Base-by-base conservation (phyloP, 2,113 vertebrate genomes). In the Nesoenas mayeri region DNA sequence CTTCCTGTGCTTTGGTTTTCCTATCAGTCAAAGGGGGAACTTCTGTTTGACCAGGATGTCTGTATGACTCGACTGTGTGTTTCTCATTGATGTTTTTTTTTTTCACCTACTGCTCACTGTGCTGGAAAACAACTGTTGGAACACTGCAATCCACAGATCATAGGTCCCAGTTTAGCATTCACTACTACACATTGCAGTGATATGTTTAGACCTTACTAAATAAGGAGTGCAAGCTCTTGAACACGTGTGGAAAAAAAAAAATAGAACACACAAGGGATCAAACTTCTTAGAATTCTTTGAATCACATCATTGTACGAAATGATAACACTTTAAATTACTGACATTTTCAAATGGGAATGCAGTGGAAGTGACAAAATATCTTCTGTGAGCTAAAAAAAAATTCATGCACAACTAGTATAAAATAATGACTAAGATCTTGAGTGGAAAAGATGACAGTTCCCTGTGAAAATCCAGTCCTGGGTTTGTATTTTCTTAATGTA, bases 1-100 rank as follows among this genome's bases (percentile, higher is more conserved):
- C 44, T 92, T 95, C 88, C 90, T 61, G 38, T 65, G 61, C 75
- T 84, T 90, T 79, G 67, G 67, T 81, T 50, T 91, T 83, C 66
- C 92, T 48, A 48, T 42, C 60, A 53, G 69, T 50, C 69, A 90
- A 74, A 75, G 15, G 11, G 8, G 44, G 85, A 86, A 79, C 53
- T 88, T 74, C 51, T 91, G 19, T 62, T 84, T 79, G 70, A 78
- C 64, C 26, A 14, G 79, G 72, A 74, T 31, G 51, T 50, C 79
- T 80, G 78, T 42, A 61, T 69, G 90, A 83, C 64, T 83, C 0
- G 0, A 25, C 48, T 36, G 25, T 51, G 72, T 24, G 32, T 74
- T 93, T 96, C 69, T 0, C 0, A 64, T 2, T 78, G 71, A 79
- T 66, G 47, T 56, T 95, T 56, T 96, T 47, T 44, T 44, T 83